Evolutionary conservation across 2,113 vertebrate species (phyloP), one percentile per base, ranked within the genome.

Genomic region (Synodontis membranacea): DNA sequence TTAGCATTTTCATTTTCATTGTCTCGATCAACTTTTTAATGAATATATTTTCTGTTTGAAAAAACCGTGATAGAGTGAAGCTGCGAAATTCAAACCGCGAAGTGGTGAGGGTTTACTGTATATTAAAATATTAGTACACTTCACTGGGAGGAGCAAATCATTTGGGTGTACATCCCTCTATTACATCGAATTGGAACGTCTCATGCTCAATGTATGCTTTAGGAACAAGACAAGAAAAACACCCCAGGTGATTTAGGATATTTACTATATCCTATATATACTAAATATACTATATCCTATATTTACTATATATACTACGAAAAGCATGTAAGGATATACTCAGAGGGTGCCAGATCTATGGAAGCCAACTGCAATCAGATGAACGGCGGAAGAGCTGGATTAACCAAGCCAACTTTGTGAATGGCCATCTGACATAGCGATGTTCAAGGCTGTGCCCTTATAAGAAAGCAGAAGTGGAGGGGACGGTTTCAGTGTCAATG

Each of bases 381-480:
- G n/a, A 79, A 54, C 17, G 5, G 9, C 23, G 44, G 46, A 76
- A 44, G 74, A 48, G 3, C 25, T 37, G 54, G 19, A 56, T 54
- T 80, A 19, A 80, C 58, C 34, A 46, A 56, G 66, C 34, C 12
- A n/a, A 76, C 37, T 84, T 83, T 66, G 60, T 89, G 75, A 89
- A 90, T 88, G 86, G 86, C 10, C n/a, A 54, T 21, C 83, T 23
- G 85, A 66, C 83, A 74, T 54, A n/a, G 1, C 42, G 21, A 6
- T 12, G 15, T 25, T 68, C 81, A 64, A 5, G 42, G 75, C 48
- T 80, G 76, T 25, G 37, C 14, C 88, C 72, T 80, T 85, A 84
- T 85, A 89, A 80, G 82, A 88, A 46, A 79, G 60, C n/a, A 48
- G 50, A 78, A 86, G 86, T 76, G 79, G 81, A 62, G 72, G 31